Percentiles rank a stretch among this genome's conserved stretches.
phyloP scores from a whole-genome alignment of 2,888 invertebrate species.

The Hypsopygia costalis region DNA sequence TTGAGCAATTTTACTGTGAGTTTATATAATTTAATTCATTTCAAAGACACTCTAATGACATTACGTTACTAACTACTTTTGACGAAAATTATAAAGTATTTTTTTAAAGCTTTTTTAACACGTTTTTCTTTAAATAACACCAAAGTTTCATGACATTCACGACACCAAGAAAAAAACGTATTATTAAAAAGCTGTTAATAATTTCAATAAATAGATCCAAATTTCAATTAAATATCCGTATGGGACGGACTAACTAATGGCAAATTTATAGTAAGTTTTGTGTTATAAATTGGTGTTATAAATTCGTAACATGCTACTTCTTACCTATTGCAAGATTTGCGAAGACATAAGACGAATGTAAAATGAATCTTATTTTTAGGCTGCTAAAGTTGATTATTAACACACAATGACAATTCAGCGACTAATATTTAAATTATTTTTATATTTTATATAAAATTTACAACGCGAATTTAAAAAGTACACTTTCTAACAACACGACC shows the following conservation, averaged over 20 bases:
- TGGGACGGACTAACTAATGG: conserved; percentile 65
- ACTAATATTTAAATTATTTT: no score
- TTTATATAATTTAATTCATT: background rate
- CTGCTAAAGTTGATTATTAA: no score
- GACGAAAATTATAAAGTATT: background rate
- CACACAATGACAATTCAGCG: no score
- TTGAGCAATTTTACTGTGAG: background rate
- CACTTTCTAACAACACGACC: no score
- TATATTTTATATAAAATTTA: no score
- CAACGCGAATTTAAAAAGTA: no score
- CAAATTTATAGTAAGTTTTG: no score
- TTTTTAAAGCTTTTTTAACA: no score
- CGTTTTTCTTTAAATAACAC: conserved; percentile 3
- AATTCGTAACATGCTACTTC: conserved; percentile 41
- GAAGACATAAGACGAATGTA: no score
- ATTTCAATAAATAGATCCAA: conserved; percentile 19
- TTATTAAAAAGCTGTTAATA: conserved; percentile 1
- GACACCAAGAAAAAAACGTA: conserved; percentile 3
- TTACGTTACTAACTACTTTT: background rate
- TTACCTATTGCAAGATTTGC: conserved; percentile 7
- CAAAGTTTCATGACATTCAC: conserved; percentile 5
- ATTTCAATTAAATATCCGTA: conserved; percentile 47
- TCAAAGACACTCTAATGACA: background rate
- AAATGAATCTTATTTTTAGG: no score
- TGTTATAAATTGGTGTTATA: conserved; percentile 63